Evolutionary conservation across 2,888 invertebrate species (phyloP).

Genomic region (Drosophila tripunctata): DNA sequence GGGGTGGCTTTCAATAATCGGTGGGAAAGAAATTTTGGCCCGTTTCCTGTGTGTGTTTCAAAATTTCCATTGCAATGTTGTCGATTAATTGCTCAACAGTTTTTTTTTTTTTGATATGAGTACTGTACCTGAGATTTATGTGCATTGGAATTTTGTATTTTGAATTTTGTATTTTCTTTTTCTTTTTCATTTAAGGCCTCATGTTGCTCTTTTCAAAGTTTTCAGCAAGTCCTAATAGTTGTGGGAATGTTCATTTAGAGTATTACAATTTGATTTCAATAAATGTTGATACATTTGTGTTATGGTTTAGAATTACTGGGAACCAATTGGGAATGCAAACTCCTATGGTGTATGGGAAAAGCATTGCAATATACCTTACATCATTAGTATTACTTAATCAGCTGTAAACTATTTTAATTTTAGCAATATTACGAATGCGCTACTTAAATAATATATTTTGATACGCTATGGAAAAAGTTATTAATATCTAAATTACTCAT

Average conservation of each 20-base stretch:
- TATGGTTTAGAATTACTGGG: neutral
- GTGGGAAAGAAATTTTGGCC: constrained; percentile 63
- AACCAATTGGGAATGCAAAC: too few species aligned
- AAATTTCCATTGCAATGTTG: constrained; percentile 20
- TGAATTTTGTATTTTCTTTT: neutral
- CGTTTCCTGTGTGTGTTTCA: constrained; percentile 44
- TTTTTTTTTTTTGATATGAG: neutral
- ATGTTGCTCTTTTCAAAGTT: constrained; percentile 68
- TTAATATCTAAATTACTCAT: too few species aligned
- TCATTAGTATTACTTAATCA: too few species aligned
- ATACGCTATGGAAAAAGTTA: too few species aligned
- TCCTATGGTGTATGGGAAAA: too few species aligned
- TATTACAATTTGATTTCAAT: constrained; percentile 1
- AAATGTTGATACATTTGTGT: constrained; percentile 32
- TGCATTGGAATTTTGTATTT: constrained; percentile 55
- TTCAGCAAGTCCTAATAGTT: constrained; percentile 37
- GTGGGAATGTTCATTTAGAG: constrained; percentile 61
- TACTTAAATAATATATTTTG: too few species aligned
- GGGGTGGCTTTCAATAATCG: constrained; percentile 68
- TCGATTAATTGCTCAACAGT: constrained; percentile 63
- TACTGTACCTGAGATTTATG: constrained; percentile 62
- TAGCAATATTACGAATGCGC: too few species aligned
- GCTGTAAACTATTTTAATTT: too few species aligned
- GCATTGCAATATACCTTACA: too few species aligned
- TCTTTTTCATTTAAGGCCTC: constrained; percentile 25